phyloP scores from a whole-genome alignment of 1,140 invertebrate species.

The Drosophila bifasciata region DNA sequence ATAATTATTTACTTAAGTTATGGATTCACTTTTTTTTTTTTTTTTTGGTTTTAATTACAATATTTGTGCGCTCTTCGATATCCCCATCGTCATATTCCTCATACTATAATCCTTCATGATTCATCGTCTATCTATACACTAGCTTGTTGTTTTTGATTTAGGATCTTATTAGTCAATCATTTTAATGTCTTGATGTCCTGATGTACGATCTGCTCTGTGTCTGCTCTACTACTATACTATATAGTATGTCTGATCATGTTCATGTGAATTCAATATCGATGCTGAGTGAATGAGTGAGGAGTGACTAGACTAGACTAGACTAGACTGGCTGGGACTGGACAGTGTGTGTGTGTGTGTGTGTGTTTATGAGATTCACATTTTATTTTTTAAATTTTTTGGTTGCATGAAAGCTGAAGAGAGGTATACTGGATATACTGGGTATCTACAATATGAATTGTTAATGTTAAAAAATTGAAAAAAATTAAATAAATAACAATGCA shows the following conservation, averaged over 20 bases:
- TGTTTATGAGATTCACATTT: no score
- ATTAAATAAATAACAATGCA: no score
- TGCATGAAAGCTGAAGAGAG: no score
- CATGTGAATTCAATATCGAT: background rate
- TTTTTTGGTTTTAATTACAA: slow-evolving; percentile 63
- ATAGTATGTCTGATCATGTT: slow-evolving; percentile 22
- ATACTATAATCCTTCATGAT: slow-evolving; percentile 20
- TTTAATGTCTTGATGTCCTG: slow-evolving; percentile 20
- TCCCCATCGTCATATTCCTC: slow-evolving; percentile 41
- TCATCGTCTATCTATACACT: slow-evolving; percentile 60
- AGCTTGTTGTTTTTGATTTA: slow-evolving; percentile 51
- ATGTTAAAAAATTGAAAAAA: no score
- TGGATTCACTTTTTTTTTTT: slow-evolving; percentile 56
- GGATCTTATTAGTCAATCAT: slow-evolving; percentile 36
- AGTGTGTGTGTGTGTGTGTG: no score
- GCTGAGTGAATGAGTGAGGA: no score
- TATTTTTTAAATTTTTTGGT: no score
- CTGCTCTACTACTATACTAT: no score
- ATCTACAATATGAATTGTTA: no score
- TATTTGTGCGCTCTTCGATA: slow-evolving; percentile 79
- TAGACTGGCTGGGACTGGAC: no score
- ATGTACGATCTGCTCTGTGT: slow-evolving; percentile 5
- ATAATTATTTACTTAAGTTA: slow-evolving; percentile 66
- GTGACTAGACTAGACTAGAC: no score
- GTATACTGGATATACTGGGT: no score